A percentile compares a stretch with the other conserved stretches of the same genome.
These are phyloP conservation scores for Saiga tatarica DNA, from an alignment of 2,113 vertebrate species.

Conservation along the genomic window DNA sequence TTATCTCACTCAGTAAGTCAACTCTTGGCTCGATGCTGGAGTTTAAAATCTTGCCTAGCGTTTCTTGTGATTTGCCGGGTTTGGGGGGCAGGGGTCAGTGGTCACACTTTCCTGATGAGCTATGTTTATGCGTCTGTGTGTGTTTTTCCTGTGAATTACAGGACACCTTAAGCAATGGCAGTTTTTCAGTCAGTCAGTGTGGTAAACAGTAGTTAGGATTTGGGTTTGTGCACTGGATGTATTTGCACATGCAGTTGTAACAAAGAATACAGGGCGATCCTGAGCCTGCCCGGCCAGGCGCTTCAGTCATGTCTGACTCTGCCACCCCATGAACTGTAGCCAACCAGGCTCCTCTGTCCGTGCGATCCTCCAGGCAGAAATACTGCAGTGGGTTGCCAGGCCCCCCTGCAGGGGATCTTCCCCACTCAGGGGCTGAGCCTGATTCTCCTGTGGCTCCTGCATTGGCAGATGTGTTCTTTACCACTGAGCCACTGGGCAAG, in stretches of 20 bases:
- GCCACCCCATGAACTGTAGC: not conserved
- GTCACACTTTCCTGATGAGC: not conserved
- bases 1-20: not conserved
- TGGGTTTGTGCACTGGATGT: not conserved
- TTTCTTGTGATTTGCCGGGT: not conserved
- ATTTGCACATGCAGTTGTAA: not conserved
- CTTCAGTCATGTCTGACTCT: not conserved
- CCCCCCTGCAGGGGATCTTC: not conserved
- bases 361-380: not conserved
- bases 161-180: not conserved
- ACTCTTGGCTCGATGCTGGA: not conserved
- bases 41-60: not conserved
- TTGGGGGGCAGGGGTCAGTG: not conserved
- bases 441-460: not conserved
- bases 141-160: not conserved
- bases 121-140: not conserved
- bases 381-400: not conserved
- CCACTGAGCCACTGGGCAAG: not conserved
- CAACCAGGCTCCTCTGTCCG: not conserved
- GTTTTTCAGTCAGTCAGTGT: not conserved
- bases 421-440: not conserved
- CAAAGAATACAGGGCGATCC: not conserved
- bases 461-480: not conserved
- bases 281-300: not conserved
- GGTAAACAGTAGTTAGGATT: not conserved